phyloP scores from a whole-genome alignment of 1,140 invertebrate genomes.

The Drosophila bifasciata region DNA sequence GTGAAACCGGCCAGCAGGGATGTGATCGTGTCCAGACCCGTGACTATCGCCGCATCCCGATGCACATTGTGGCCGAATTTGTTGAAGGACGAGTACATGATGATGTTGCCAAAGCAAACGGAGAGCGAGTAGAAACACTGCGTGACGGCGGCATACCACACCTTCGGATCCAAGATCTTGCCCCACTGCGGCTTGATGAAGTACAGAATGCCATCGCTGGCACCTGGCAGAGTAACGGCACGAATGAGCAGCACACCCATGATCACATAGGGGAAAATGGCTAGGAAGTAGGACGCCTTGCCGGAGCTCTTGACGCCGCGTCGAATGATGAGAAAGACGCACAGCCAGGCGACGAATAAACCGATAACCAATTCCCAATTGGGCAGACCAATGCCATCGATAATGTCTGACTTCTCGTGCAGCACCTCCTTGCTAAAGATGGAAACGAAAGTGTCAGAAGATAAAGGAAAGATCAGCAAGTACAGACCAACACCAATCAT shows the following conservation, averaged over 20 bases:
- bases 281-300: conserved; percentile 93
- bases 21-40: conserved; percentile 91
- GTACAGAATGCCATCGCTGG: conserved; percentile 90
- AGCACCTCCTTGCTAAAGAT: conserved; percentile 87
- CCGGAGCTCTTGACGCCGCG: conserved; percentile 91
- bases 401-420: conserved; percentile 88
- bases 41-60: conserved; percentile 91
- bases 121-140: conserved; percentile 94
- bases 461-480: not conserved
- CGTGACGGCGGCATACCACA: conserved; percentile 93
- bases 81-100: conserved; percentile 94
- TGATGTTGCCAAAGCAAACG: conserved; percentile 92
- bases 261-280: conserved; percentile 94
- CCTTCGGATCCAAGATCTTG: conserved; percentile 88
- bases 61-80: conserved; percentile 92
- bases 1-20: conserved; percentile 94
- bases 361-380: conserved; percentile 92
- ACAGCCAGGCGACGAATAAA: conserved; percentile 90
- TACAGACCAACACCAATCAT: conserved; percentile 20
- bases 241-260: conserved; percentile 89
- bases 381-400: conserved; percentile 89
- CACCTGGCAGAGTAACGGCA: conserved; percentile 90
- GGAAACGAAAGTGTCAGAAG: not conserved
- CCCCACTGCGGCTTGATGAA: conserved; percentile 90
- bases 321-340: conserved; percentile 90